Percentiles rank a stretch among this genome's conserved stretches.
These are phyloP conservation scores for Helobdella robusta DNA, from an alignment of 2,888 invertebrate species.

Conservation along the genomic window DNA sequence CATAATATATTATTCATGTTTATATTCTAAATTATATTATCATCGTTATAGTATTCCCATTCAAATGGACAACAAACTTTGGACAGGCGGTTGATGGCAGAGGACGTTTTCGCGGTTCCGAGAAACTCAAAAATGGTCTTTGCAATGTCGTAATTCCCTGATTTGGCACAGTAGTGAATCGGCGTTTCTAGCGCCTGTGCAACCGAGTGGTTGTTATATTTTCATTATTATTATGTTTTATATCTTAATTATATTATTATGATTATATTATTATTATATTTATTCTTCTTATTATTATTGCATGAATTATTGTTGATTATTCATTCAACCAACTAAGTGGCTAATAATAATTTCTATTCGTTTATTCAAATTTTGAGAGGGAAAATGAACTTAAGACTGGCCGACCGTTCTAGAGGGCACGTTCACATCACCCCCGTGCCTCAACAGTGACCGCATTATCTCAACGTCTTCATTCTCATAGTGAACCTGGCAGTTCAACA, in stretches of 20 bases:
- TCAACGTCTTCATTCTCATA: slow-evolving; percentile 66
- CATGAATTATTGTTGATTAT: neutral
- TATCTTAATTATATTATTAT: neutral
- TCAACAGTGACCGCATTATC: slow-evolving; percentile 76
- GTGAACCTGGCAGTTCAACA: slow-evolving; percentile 70
- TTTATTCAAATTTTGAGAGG: neutral
- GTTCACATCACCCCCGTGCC: slow-evolving; percentile 78
- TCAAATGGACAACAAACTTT: slow-evolving; percentile 56
- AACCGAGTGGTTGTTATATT: neutral
- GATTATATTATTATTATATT: neutral
- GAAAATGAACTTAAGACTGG: slow-evolving; percentile 6
- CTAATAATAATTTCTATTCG: too few species aligned
- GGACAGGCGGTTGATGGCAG: slow-evolving; percentile 85
- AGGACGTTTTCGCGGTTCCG: slow-evolving; percentile 77
- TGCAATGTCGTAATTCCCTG: slow-evolving; percentile 88
- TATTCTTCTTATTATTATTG: neutral
- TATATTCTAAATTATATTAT: neutral
- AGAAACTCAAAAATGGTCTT: slow-evolving; percentile 86
- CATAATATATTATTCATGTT: neutral
- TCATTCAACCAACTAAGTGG: too few species aligned
- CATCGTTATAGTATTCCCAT: neutral
- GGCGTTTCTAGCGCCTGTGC: slow-evolving; percentile 76
- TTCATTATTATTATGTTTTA: neutral
- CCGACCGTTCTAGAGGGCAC: slow-evolving; percentile 64
- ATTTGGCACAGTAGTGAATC: slow-evolving; percentile 85